Evolutionary conservation across 2,113 vertebrate genomes (phyloP), one percentile per base, ranked within the genome.

Genomic region (Nothocercus nigrocapillus): DNA sequence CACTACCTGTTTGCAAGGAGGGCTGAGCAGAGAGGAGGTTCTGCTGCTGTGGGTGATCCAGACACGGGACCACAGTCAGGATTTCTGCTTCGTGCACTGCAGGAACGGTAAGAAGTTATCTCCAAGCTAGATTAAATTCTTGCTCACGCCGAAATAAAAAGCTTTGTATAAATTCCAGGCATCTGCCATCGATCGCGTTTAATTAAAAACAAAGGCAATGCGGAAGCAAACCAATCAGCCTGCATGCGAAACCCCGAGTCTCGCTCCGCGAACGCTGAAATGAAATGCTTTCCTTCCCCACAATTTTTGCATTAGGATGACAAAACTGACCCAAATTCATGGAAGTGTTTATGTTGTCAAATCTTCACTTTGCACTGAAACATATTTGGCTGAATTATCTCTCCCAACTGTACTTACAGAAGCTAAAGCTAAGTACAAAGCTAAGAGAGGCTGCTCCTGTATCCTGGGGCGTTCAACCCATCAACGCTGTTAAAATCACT

Each of bases 401-500:
- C 51, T 86, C 66, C 83, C 73, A 68, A 15, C 34, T 78, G 61
- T 75, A 75, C 38, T 82, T 72, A 59, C 83, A 81, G 92, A 92
- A 86, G 73, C 6, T n/a, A 8, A 77, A 83, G 73, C 2, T 6
- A 51, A 86, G 77, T 67, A 85, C n/a, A 34, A 77, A 89, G 54
- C 88, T 36, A 21, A 67, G 76, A 87, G 59, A 89, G 84, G 30
- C 0, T 0, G 47, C 75, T 89, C 79, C 82, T 27, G 45, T 76
- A 14, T 89, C 95, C 91, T 18, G 82, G 59, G 91, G 87, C 10
- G 1, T 59, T 73, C 82, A 82, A 89, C 70, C 91, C 79, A 89
- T 89, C 54, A 36, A 54, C 68, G 17, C 49, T 80, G 67, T 63
- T 89, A 95, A 80, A 87, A 93, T 81, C 93, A 73, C 63, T 36